A percentile compares a stretch with the other conserved stretches of the same genome.
These are phyloP conservation scores for Tetanocera ferruginea DNA, from an alignment of 2,888 invertebrate genomes.

Conservation along the genomic window DNA sequence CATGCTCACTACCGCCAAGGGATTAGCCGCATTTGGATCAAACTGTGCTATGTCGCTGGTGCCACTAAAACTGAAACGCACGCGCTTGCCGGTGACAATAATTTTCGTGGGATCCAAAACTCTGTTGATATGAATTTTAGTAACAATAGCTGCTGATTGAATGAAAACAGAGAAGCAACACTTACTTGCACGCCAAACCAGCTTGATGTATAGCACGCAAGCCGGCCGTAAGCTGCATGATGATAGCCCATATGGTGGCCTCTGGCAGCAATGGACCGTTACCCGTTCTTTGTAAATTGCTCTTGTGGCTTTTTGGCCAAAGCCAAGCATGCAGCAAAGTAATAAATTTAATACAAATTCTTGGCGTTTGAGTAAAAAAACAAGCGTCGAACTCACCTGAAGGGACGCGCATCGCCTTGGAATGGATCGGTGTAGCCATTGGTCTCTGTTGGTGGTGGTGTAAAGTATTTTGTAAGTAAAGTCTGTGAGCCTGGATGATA, in stretches of 20 bases:
- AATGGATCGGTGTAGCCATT: conserved; percentile 84
- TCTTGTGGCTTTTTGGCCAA: conserved; percentile 67
- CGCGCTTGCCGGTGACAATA: conserved; percentile 82
- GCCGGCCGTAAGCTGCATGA: conserved; percentile 95
- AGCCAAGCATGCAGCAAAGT: conserved; percentile 3
- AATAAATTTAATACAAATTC: background rate
- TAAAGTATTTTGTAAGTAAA: conserved; percentile 87
- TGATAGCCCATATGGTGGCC: conserved; percentile 92
- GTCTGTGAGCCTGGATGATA: conserved; percentile 94
- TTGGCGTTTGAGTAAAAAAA: background rate
- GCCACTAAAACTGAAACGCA: conserved; percentile 85
- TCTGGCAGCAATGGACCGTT: conserved; percentile 88
- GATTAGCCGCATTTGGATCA: conserved; percentile 79
- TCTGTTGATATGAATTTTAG: conserved; percentile 69
- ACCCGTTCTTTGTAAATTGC: conserved; percentile 70
- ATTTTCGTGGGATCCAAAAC: conserved; percentile 94
- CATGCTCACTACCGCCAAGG: conserved; percentile 77
- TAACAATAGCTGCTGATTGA: conserved; percentile 35
- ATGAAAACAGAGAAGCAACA: background rate
- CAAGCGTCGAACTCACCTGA: conserved; percentile 60
- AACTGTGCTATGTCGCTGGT: conserved; percentile 85
- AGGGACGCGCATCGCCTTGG: conserved; percentile 80
- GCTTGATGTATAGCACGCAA: conserved; percentile 89
- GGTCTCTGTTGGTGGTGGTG: conserved; percentile 71
- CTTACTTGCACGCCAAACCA: conserved; percentile 75